A percentile compares a stretch with the other conserved stretches of the same genome.
These are phyloP conservation scores for Leucophenga montana DNA, from an alignment of 2,888 invertebrate species.

Conservation along the genomic window DNA sequence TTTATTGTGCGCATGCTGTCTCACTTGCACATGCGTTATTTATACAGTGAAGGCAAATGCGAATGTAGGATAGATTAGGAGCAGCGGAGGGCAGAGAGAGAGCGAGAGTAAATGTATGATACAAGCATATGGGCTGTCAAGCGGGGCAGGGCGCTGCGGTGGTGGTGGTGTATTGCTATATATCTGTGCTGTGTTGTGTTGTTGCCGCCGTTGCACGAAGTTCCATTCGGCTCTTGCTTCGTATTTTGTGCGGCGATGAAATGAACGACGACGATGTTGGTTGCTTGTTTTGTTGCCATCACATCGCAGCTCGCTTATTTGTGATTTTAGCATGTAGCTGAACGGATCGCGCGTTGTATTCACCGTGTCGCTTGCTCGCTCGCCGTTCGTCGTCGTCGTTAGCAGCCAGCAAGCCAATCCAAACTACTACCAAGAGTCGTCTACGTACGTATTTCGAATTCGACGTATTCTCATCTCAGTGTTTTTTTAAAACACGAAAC, in stretches of 20 bases:
- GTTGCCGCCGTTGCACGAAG: too few relatives aligned
- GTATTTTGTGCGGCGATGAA: constrained; percentile 16
- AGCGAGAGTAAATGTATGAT: too few relatives aligned
- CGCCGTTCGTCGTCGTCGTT: constrained; percentile 47
- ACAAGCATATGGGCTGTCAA: not conserved
- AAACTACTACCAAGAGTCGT: too few relatives aligned
- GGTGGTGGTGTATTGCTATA: constrained; percentile 18
- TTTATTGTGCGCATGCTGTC: constrained; percentile 17
- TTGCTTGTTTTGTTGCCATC: constrained; percentile 60
- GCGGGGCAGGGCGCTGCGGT: constrained; percentile 27
- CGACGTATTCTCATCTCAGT: not conserved
- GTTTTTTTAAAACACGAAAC: too few relatives aligned
- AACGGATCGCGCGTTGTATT: constrained; percentile 57
- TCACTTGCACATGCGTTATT: constrained; percentile 10
- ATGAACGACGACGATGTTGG: too few relatives aligned
- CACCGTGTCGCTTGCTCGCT: constrained; percentile 56
- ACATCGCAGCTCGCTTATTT: constrained; percentile 66
- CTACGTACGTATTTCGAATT: too few relatives aligned
- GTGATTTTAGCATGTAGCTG: constrained; percentile 71
- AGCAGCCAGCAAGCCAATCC: constrained; percentile 53
- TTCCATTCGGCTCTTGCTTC: constrained; percentile 12
- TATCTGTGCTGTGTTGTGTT: not conserved
- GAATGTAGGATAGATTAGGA: too few relatives aligned
- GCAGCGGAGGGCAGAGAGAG: too few relatives aligned
- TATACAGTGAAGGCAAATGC: not conserved